Base-by-base conservation (phyloP, 2,888 invertebrate species). In the Blastobasis adustella region DNA sequence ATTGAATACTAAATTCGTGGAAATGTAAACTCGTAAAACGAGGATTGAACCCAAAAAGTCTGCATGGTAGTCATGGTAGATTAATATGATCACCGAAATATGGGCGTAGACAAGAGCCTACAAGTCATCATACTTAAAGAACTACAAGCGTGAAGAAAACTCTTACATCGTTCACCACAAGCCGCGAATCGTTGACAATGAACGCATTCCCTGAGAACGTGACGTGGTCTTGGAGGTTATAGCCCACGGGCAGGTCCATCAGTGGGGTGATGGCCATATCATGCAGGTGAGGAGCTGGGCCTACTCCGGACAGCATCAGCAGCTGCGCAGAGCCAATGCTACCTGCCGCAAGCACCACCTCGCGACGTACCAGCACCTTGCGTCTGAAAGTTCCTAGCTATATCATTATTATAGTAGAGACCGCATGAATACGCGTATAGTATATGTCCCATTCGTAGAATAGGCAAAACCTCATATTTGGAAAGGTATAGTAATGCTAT, bases 241-340 rank as follows among this genome's bases (percentile, higher is more conserved):
- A 91, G 6, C 96, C 96, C 0, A 96, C 96, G 3, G 92, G 92
- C 1, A 94, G 85, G 69, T 96, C 90, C 57, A 91, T 87, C 41
- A 94, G 67, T 1, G 93, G 89, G 0, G 89, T 73, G 49, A 96
- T 93, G 4, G 89, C 89, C 6, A 91, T 66, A 40, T 90, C 79
- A 23, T 76, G 65, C 5, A 95, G 78, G 66, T 94, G 91, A 0
- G 90, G 82, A 39, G 71, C 78, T 0, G 95, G 94, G 0, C 95
- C 95, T 38, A 96, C 84, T 8, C 97, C 97, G 0, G 96, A 96
- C 9, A 96, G 74, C 95, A 96, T 94, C 46, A 97, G 76, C 4
- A 97, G 75, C 70, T 97, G 96, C 0, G 97, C 96, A 2, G 95
- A 94, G 60, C 95, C 95, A 38, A 97, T 92, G 0, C 94, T 84